Percentiles rank a stretch among this genome's conserved stretches.
These are phyloP conservation scores for Acinonyx jubatus DNA, from an alignment of 2,113 vertebrate genomes.

Conservation along the genomic window DNA sequence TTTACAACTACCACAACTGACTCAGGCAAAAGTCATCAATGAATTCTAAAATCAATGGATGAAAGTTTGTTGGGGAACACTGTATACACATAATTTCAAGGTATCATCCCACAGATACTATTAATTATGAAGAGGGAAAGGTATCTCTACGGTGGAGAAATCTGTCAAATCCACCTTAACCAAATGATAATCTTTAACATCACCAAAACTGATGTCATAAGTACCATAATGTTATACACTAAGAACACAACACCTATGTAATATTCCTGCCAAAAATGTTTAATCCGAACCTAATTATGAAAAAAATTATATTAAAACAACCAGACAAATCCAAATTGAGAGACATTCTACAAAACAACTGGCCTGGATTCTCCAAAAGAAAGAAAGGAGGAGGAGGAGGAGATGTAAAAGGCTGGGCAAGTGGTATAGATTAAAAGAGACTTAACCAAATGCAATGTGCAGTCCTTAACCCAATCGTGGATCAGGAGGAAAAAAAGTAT, in stretches of 20 bases:
- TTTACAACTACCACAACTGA: slow-evolving; percentile 14
- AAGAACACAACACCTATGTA: neutral
- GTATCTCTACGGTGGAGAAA: neutral
- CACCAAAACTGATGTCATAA: neutral
- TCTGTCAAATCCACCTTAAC: neutral
- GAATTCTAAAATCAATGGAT: neutral
- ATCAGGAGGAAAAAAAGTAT: neutral
- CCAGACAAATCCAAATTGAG: neutral
- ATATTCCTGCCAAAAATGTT: slow-evolving; percentile 17
- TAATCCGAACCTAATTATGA: neutral
- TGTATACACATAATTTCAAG: neutral
- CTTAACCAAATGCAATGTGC: neutral
- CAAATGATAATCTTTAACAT: slow-evolving; percentile 10
- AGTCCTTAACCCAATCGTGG: neutral
- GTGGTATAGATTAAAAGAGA: neutral
- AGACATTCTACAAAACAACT: neutral
- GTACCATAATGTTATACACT: neutral
- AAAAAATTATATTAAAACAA: neutral
- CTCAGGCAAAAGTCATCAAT: neutral
- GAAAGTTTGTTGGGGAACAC: neutral
- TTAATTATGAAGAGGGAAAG: neutral
- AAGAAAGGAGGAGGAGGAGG: neutral
- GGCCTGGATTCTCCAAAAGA: neutral
- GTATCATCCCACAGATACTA: neutral
- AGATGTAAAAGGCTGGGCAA: neutral